phyloP scores from a whole-genome alignment of 1,140 invertebrate genomes.

The Aporrectodea caliginosa region DNA sequence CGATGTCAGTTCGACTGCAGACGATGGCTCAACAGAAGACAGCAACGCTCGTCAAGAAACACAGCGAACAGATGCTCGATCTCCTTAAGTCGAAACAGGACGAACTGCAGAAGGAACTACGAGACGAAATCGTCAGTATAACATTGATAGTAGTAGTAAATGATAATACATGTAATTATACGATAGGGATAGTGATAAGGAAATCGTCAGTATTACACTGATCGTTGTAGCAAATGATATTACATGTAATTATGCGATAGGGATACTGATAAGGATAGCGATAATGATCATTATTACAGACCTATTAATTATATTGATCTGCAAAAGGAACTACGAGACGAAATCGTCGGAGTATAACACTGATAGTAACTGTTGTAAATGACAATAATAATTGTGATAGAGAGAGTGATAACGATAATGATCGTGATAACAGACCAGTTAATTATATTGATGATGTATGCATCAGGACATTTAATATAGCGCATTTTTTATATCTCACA shows the following conservation, averaged over 20 bases:
- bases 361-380: not conserved
- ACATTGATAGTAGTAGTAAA: not conserved
- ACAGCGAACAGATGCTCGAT: conserved; percentile 53
- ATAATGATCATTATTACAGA: not conserved
- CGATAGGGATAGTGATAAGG: not conserved
- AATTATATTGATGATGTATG: too few species aligned
- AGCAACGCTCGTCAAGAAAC: conserved; percentile 48
- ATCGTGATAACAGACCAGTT: not conserved
- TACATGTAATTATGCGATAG: not conserved
- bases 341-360: conserved; percentile 14
- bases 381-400: not conserved
- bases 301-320: not conserved
- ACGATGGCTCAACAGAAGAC: conserved; percentile 51
- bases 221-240: not conserved
- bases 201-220: not conserved
- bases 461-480: too few species aligned
- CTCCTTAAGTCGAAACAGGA: conserved; percentile 49
- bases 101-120: conserved; percentile 48
- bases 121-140: conserved; percentile 30
- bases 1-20: conserved; percentile 47
- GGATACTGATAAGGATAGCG: not conserved
- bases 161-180: not conserved
- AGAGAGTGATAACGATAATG: not conserved
- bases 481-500: too few species aligned
- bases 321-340: conserved; percentile 41